These are phyloP conservation scores for Nansenia antarctica DNA, from an alignment of 2,113 vertebrate genomes.

Conservation along the genomic window DNA sequence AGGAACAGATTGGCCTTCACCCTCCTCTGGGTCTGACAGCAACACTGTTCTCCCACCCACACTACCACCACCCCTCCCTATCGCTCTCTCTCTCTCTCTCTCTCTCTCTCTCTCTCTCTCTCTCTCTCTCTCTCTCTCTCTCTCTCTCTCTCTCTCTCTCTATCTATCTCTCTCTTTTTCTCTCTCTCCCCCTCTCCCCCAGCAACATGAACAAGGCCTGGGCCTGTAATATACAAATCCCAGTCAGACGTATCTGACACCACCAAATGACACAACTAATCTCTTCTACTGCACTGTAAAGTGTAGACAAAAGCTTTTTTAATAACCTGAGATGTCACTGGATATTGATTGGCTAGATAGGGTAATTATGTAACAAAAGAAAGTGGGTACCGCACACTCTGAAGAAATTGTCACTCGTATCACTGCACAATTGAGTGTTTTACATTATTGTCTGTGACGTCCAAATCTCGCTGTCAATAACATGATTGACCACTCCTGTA, in stretches of 20 bases:
- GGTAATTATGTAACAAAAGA: neutral
- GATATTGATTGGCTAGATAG: neutral
- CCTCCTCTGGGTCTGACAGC: conserved; percentile 5
- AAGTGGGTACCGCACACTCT: no score
- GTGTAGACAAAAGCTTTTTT: neutral
- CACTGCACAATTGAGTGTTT: no score
- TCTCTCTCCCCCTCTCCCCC: no score
- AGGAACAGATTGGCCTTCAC: conserved; percentile 29
- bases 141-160: no score
- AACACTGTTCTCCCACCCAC: neutral
- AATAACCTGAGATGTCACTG: neutral
- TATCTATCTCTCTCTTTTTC: no score
- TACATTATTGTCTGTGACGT: no score
- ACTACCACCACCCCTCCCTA: no score
- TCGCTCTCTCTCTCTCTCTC: no score
- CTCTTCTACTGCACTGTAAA: neutral
- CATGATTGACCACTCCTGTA: neutral
- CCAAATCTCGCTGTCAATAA: no score
- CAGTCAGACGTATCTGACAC: neutral
- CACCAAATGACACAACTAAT: neutral
- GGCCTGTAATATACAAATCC: neutral
- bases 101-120: no score
- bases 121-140: no score
- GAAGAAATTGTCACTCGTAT: no score
- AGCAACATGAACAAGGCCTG: conserved; percentile 11